Evolutionary conservation across 2,888 invertebrate genomes (phyloP).

Genomic region (Miltochrista miniata): DNA sequence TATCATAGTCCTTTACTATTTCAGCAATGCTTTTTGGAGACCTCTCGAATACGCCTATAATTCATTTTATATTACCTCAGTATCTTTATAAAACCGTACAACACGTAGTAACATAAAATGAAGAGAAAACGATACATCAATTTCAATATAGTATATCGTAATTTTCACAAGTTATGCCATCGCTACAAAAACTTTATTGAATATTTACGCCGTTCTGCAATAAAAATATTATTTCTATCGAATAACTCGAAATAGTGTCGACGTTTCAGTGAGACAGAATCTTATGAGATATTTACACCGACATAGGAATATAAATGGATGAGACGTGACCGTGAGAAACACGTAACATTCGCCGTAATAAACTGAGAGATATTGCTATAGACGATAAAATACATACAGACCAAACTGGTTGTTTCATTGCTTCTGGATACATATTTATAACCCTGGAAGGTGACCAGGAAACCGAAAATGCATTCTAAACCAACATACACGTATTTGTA

Average conservation of each 20-base stretch:
- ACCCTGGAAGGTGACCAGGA: not conserved
- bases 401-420: not conserved
- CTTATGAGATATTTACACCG: not conserved
- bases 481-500: not conserved
- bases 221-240: not conserved
- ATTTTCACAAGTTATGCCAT: too few relatives aligned
- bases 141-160: not conserved
- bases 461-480: not conserved
- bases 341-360: not conserved
- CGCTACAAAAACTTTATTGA: too few relatives aligned
- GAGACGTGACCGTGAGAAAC: not conserved
- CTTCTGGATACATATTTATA: not conserved
- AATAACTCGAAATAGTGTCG: not conserved
- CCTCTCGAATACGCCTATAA: too few relatives aligned
- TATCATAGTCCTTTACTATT: too few relatives aligned
- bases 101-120: too few relatives aligned
- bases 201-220: too few relatives aligned
- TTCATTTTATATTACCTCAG: too few relatives aligned
- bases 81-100: too few relatives aligned
- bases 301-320: not conserved
- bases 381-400: not conserved
- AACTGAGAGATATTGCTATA: not conserved
- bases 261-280: not conserved
- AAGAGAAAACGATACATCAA: too few relatives aligned
- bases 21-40: too few relatives aligned